A percentile compares a stretch with the other conserved stretches of the same genome.
Evolutionary conservation across 2,888 invertebrate species (phyloP).

Genomic region (Cantharis rustica): DNA sequence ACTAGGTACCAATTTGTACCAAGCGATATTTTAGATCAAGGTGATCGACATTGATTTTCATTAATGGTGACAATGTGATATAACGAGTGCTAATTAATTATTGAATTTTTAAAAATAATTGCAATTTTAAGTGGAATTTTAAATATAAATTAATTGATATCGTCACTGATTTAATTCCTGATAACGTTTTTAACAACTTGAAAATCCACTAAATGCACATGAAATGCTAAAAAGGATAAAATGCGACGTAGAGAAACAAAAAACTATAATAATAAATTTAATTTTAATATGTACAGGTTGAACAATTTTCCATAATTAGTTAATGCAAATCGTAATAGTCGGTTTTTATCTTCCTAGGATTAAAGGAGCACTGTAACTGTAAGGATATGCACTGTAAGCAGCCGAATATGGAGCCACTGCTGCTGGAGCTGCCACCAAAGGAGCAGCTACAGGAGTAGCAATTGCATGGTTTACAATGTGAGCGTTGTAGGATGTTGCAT

Average conservation of each 20-base stretch:
- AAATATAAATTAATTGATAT: neutral
- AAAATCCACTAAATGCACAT: neutral
- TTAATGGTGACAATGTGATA: neutral
- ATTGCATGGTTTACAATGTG: conserved; percentile 77
- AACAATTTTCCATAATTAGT: neutral
- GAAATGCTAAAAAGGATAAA: neutral
- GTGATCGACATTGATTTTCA: neutral
- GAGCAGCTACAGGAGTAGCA: conserved; percentile 65
- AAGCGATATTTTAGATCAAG: neutral
- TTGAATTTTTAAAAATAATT: neutral
- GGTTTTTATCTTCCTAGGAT: conserved; percentile 5
- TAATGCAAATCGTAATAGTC: neutral
- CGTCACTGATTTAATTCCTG: neutral
- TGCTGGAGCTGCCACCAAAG: conserved; percentile 45
- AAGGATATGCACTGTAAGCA: conserved; percentile 4
- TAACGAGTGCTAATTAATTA: neutral
- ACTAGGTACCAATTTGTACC: neutral
- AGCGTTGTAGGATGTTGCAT: conserved; percentile 76
- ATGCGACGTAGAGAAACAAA: neutral
- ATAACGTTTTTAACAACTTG: neutral
- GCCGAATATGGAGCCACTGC: neutral
- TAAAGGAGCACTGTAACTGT: conserved; percentile 10
- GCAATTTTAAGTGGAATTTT: neutral
- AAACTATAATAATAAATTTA: neutral
- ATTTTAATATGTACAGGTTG: neutral